Percentiles rank a stretch among this genome's conserved stretches.
Evolutionary conservation across 53 echinoderm and acorn worm species (phyloP).

Genomic region (Crossaster papposus): DNA sequence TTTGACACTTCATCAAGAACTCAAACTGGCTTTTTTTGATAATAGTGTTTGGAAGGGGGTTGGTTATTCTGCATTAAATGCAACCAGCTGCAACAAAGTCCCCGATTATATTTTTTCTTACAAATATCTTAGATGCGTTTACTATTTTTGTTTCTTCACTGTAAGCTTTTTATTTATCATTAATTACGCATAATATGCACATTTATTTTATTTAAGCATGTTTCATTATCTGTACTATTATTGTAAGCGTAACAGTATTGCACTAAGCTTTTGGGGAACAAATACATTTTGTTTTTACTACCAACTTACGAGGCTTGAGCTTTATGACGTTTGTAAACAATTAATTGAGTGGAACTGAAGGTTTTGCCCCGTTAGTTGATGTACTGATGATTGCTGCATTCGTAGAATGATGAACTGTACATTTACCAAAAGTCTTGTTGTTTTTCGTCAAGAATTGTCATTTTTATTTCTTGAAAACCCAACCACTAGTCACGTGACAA

Average conservation of each 20-base stretch:
- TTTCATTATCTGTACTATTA: not conserved
- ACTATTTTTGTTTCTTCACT: not conserved
- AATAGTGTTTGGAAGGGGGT: not conserved
- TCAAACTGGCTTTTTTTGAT: too few relatives aligned
- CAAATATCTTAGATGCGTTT: not conserved
- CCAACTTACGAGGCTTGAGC: not conserved
- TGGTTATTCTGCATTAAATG: not conserved
- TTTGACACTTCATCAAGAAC: too few relatives aligned
- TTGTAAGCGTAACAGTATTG: not conserved
- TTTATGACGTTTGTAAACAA: slow-evolving; percentile 27
- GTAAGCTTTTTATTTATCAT: not conserved
- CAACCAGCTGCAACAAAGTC: not conserved
- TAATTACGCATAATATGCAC: not conserved
- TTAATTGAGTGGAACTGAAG: slow-evolving; percentile 8
- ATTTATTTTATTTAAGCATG: not conserved
- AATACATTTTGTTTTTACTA: too few relatives aligned
- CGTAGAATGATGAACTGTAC: not conserved
- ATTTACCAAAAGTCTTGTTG: too few relatives aligned
- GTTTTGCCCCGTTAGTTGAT: not conserved
- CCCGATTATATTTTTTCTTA: not conserved
- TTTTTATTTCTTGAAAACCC: too few relatives aligned
- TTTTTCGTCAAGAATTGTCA: too few relatives aligned
- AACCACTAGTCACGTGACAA: too few relatives aligned
- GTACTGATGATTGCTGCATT: not conserved
- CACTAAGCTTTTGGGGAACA: not conserved